Evolutionary conservation across 1,140 invertebrate genomes (phyloP).

Genomic region (Zaprionus tsacasi): DNA sequence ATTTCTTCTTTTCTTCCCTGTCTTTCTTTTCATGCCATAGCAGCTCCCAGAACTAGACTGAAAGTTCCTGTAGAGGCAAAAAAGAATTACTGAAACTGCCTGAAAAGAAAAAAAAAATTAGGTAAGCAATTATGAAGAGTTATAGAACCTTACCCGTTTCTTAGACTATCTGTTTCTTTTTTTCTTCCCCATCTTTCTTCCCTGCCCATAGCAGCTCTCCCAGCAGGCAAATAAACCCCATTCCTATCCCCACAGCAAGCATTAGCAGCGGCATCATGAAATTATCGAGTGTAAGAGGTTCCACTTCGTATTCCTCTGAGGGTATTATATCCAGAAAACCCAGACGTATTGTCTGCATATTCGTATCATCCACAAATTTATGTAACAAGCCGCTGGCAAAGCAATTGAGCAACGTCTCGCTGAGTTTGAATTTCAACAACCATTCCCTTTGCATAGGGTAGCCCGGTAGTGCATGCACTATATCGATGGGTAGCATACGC

Average conservation of each 20-base stretch:
- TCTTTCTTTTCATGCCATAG: too few relatives aligned
- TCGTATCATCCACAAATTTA: constrained; percentile 46
- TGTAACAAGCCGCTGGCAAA: constrained; percentile 50
- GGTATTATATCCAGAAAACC: constrained; percentile 44
- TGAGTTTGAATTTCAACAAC: constrained; percentile 52
- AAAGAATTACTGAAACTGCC: too few relatives aligned
- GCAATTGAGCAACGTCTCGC: constrained; percentile 47
- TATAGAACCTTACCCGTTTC: not conserved
- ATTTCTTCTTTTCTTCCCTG: too few relatives aligned
- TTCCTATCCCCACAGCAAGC: constrained; percentile 3
- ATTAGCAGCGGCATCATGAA: constrained; percentile 39
- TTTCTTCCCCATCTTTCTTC: not conserved
- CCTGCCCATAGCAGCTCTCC: constrained; percentile 21
- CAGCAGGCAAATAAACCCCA: constrained; percentile 28
- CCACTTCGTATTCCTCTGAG: constrained; percentile 30
- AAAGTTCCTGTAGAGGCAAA: too few relatives aligned
- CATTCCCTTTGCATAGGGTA: constrained; percentile 57
- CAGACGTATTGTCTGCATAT: constrained; percentile 35
- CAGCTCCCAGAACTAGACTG: too few relatives aligned
- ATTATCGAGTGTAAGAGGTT: constrained; percentile 42
- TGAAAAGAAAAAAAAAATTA: too few relatives aligned
- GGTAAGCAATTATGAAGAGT: too few relatives aligned
- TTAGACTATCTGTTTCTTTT: not conserved
- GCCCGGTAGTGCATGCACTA: constrained; percentile 47
- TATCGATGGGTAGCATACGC: constrained; percentile 35